Percentiles rank a stretch among this genome's conserved stretches.
Conservation (phyloP, 2,113 vertebrate genomes). For the Hassar affinis region DNA sequence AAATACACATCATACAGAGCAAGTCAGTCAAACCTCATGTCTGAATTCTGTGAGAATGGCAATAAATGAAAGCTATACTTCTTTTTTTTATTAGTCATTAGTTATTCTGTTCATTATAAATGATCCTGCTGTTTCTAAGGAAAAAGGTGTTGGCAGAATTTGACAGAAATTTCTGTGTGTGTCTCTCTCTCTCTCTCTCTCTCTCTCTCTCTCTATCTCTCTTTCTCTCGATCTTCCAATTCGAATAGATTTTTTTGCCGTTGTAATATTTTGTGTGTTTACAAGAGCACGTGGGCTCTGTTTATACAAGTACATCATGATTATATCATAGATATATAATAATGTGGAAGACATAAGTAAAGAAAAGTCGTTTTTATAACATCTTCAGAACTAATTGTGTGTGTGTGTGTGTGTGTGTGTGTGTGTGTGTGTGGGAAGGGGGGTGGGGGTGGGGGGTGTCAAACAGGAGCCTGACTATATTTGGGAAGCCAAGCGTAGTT, state of each 20-base stretch:
- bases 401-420: conserved; percentile 13
- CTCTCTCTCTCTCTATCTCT: not conserved
- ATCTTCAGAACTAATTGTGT: not conserved
- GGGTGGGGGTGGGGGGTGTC: not conserved
- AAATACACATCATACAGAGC: not conserved
- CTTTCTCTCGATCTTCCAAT: not conserved
- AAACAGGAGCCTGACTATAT: conserved; percentile 45
- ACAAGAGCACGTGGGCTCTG: not conserved
- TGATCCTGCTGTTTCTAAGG: not conserved
- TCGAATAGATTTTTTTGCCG: not conserved
- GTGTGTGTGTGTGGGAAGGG: not conserved
- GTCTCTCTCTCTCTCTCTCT: not conserved
- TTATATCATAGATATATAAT: not conserved
- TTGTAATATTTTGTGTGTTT: no score
- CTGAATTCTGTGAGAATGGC: not conserved
- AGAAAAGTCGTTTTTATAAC: not conserved
- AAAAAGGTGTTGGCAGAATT: not conserved
- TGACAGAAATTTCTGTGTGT: not conserved
- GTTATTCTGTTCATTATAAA: no score
- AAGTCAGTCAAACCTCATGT: not conserved
- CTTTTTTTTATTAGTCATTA: not conserved
- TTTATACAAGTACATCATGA: not conserved
- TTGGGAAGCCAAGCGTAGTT: conserved; percentile 48
- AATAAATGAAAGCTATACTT: not conserved
- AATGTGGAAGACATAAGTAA: not conserved